These are phyloP conservation scores for Neotoxoptera formosana DNA, from an alignment of 1,140 invertebrate genomes.

Conservation along the genomic window DNA sequence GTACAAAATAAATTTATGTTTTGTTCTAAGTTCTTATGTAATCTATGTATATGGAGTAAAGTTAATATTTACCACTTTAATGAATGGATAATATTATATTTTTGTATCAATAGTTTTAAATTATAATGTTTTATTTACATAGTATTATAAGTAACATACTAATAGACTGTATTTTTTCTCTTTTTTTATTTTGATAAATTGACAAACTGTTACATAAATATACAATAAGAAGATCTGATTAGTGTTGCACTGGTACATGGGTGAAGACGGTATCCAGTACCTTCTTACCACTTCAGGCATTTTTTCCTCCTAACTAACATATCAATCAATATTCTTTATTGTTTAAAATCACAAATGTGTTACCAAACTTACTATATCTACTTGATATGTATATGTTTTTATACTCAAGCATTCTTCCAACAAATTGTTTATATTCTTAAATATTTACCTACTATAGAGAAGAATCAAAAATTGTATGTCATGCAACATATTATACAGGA, in stretches of 20 bases:
- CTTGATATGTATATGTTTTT: not conserved
- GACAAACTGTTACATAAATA: not conserved
- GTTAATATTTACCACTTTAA: not conserved
- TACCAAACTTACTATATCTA: not conserved
- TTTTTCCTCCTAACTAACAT: no score
- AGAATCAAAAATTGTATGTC: no score
- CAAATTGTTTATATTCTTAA: not conserved
- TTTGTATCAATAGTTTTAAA: not conserved
- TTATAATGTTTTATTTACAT: not conserved
- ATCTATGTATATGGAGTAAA: not conserved
- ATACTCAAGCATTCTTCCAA: not conserved
- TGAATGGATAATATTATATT: not conserved
- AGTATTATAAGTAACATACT: not conserved
- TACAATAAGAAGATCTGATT: not conserved
- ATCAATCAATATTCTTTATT: not conserved
- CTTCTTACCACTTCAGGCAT: no score
- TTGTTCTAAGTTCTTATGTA: not conserved
- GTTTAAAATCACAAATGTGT: not conserved
- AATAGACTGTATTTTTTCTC: not conserved
- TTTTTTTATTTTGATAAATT: not conserved
- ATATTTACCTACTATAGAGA: not conserved
- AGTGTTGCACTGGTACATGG: not conserved
- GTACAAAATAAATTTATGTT: not conserved
- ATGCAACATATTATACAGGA: no score
- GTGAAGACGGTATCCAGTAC: not conserved